These are phyloP conservation scores for Galaxea fascicularis DNA, from an alignment of 92 coral and sea anemone species.

Conservation along the genomic window DNA sequence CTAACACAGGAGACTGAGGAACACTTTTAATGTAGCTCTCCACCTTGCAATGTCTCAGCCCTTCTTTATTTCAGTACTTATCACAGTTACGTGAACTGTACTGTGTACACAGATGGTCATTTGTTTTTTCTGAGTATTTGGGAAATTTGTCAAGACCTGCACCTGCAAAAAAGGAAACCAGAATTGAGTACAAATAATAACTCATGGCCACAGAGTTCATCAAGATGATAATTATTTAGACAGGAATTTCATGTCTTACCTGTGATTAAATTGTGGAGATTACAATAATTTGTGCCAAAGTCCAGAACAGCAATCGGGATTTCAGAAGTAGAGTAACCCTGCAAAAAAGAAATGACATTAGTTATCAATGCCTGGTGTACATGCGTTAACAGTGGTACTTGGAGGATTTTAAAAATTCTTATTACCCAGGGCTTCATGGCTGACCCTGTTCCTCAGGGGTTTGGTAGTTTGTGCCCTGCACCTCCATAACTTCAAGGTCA, in stretches of 20 bases:
- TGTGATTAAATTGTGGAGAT: slow-evolving; percentile 93
- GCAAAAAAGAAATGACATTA: neutral
- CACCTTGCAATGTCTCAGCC: neutral
- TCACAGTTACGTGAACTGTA: slow-evolving; percentile 82
- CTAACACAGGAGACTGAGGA: no score
- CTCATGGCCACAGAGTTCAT: neutral
- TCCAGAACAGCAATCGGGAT: slow-evolving; percentile 92
- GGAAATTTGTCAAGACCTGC: slow-evolving; percentile 85
- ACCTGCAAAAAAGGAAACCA: slow-evolving; percentile 45
- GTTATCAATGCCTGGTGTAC: no score
- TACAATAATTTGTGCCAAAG: slow-evolving; percentile 95
- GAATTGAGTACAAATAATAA: neutral
- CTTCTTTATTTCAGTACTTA: slow-evolving; percentile 65
- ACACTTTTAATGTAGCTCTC: neutral
- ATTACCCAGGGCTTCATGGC: no score
- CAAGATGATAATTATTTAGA: no score
- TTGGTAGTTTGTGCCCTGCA: no score
- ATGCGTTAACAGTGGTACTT: no score
- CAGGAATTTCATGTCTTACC: no score
- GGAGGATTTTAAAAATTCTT: no score
- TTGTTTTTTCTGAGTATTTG: slow-evolving; percentile 81
- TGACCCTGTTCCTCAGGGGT: no score
- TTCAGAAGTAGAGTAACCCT: slow-evolving; percentile 96
- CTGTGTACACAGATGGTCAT: slow-evolving; percentile 76
- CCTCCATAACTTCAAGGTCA: no score